Evolutionary conservation across 2,797 vertebrate genomes (phyloP), one percentile per base, ranked within the genome.

Genomic region (Danio jaintianensis): DNA sequence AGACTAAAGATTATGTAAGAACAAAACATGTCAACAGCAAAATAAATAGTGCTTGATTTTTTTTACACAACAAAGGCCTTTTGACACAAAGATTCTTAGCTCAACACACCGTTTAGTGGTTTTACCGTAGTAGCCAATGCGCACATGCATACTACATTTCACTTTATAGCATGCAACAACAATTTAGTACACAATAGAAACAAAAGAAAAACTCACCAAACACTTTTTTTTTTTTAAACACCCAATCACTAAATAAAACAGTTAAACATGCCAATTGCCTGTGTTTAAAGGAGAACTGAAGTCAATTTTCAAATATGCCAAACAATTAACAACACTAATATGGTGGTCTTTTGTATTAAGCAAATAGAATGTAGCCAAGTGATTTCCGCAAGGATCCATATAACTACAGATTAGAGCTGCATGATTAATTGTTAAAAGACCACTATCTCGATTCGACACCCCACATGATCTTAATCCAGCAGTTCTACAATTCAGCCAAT

Each of bases 21-120:
- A 6, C 10, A 52, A 84, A 62, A 74, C 63, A 55, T 52, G 11
- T 74, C 43, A 77, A 63, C 29, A 80, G 64, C 75, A 81, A 45
- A 76, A 71, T 61, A 81, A 50, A 79, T 12, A 63, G 66, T 36
- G 61, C 20, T 70, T 73, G 52, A 70, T 20, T 64, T 66, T 73
- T 68, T 29, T 29, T 29, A 71, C 63, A 43, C 74, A 69, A 47
- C 69, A 67, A 83, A 81, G 58, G 45, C 69, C 77, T 15, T 70
- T 16, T 61, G 56, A 73, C 67, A 82, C 52, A 61, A 7, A 48
- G 12, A 20, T 67, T 69, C 47, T 50, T 43, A 78, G 10, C 36
- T 71, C 36, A 78, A 40, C 15, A 64, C 42, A 52, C 58, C 38
- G 59, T 55, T 63, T 69, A 70, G 18, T 18, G 59, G 43, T 43